These are phyloP conservation scores for Rhodeus uyekii DNA, from an alignment of 2,797 vertebrate genomes.

Conservation along the genomic window DNA sequence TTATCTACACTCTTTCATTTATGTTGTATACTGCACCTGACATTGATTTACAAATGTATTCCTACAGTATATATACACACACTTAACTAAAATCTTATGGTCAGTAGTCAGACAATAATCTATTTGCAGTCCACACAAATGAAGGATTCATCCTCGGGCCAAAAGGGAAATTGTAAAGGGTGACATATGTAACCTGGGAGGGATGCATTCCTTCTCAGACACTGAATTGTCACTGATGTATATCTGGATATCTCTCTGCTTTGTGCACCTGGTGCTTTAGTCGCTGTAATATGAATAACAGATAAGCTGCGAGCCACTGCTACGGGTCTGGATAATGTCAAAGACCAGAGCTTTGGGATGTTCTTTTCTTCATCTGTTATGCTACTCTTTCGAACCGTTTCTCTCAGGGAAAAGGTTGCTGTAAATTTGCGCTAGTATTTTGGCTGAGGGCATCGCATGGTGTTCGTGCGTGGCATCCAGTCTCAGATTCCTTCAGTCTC, in stretches of 20 bases:
- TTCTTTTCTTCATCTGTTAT: neutral
- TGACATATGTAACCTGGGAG: neutral
- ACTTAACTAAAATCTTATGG: no score
- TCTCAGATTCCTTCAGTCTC: neutral
- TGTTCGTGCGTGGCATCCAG: neutral
- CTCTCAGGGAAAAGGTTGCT: constrained; percentile 8
- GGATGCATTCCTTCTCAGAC: neutral
- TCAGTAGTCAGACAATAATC: neutral
- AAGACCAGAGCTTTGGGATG: neutral
- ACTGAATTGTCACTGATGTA: neutral
- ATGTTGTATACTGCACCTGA: no score
- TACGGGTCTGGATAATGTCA: neutral
- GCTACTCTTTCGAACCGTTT: neutral
- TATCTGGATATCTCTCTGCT: neutral
- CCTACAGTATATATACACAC: no score
- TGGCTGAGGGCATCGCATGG: neutral
- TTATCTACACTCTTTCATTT: no score
- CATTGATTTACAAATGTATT: no score
- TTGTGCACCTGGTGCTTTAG: neutral
- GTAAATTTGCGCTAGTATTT: neutral
- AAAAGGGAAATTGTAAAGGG: neutral
- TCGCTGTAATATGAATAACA: constrained; percentile 1
- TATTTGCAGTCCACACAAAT: neutral
- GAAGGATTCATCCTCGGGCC: neutral
- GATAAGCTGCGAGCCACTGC: neutral